phyloP scores from a whole-genome alignment of 2,888 invertebrate genomes.

The Dendrolimus houi region DNA sequence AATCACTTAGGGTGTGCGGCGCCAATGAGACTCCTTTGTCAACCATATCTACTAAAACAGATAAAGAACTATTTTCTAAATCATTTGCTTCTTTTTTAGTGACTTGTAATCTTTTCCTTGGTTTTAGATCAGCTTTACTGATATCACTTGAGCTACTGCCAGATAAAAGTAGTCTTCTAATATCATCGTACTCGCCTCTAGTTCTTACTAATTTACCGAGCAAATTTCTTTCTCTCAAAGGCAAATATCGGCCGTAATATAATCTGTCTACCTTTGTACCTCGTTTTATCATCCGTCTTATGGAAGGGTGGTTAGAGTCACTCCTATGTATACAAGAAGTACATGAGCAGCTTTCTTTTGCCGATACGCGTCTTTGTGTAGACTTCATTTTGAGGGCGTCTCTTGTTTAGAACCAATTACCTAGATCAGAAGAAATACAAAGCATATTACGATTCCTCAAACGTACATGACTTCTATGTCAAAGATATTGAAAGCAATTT shows the following conservation, averaged over 20 bases:
- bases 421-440: slow-evolving; percentile 9
- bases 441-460: slow-evolving; percentile 4
- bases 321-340: slow-evolving; percentile 32
- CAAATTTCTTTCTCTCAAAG: slow-evolving; percentile 37
- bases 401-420: slow-evolving; percentile 13
- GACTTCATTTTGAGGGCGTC: slow-evolving; percentile 28
- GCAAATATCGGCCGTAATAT: slow-evolving; percentile 34
- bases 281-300: slow-evolving; percentile 21
- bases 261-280: slow-evolving; percentile 35
- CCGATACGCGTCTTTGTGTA: slow-evolving; percentile 13
- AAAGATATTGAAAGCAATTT: slow-evolving; percentile 10
- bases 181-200: slow-evolving; percentile 42
- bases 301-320: slow-evolving; percentile 28
- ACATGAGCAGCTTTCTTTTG: slow-evolving; percentile 33
- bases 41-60: slow-evolving; percentile 31
- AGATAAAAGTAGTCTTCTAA: slow-evolving; percentile 34
- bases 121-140: slow-evolving; percentile 20
- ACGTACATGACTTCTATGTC: slow-evolving; percentile 9
- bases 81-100: slow-evolving; percentile 14
- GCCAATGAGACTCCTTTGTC: slow-evolving; percentile 30
- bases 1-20: slow-evolving; percentile 26
- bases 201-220: slow-evolving; percentile 40
- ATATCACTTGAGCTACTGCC: slow-evolving; percentile 26
- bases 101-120: slow-evolving; percentile 9
- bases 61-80: slow-evolving; percentile 24